Percentiles rank a stretch among this genome's conserved stretches.
phyloP scores from a whole-genome alignment of 2,797 vertebrate genomes.

The Telmatherina bonti region DNA sequence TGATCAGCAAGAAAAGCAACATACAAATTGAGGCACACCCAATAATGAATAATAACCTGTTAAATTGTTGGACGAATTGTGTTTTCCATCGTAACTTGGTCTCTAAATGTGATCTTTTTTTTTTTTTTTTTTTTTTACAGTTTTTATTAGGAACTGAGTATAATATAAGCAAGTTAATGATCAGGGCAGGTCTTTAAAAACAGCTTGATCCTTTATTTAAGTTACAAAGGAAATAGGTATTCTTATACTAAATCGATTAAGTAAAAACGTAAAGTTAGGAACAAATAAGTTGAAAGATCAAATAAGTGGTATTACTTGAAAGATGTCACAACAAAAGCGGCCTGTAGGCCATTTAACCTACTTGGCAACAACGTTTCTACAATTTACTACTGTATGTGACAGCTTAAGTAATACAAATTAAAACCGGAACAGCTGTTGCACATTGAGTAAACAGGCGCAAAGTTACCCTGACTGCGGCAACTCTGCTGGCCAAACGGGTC shows the following conservation, averaged over 20 bases:
- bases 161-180: neutral
- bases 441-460: neutral
- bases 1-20: conserved; percentile 22
- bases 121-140: too few relatives aligned
- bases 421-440: neutral
- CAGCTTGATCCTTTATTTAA: neutral
- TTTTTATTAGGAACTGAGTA: neutral
- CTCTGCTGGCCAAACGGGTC: conserved; percentile 79
- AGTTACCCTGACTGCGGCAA: conserved; percentile 83
- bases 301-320: too few relatives aligned
- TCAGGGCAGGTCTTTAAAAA: neutral
- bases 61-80: neutral
- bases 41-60: conserved; percentile 4
- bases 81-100: neutral
- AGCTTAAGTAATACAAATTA: neutral
- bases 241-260: neutral
- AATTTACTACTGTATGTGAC: neutral
- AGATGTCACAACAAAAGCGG: neutral
- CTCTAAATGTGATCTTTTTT: too few relatives aligned
- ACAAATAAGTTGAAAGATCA: neutral
- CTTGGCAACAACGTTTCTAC: neutral
- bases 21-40: conserved; percentile 57
- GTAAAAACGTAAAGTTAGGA: neutral
- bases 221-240: neutral
- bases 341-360: neutral